Base-by-base conservation (phyloP, 2,888 invertebrate species). In the Tethea ocularis region DNA sequence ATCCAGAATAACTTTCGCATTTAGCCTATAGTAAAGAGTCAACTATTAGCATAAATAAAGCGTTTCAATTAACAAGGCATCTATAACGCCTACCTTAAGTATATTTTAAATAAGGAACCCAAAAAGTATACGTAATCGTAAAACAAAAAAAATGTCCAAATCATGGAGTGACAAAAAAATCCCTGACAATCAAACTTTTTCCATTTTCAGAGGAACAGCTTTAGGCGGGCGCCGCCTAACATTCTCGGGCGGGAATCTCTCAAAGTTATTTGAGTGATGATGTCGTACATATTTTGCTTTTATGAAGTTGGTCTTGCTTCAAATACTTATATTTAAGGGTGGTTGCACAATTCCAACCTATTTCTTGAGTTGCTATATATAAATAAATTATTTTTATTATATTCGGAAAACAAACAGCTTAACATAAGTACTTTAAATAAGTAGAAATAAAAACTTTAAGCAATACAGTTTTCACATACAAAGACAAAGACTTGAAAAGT, bases 171-270 rank as follows among this genome's bases (percentile, higher is more conserved):
- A 87, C 88, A 85, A 87, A 88, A 86, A 88, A 83, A 82, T 74
- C 68, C 73, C 73, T 72, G 76, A 85, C 88, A 89, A 86, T 89
- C 88, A 88, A 89, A 91, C 86, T 90, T 89, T 91, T 91, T 89
- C 89, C 91, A 90, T 91, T 91, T 88, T 83, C 87, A 70, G 68
- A 77, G 77, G 73, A 81, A 83, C 77, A 78, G 83, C 83, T 86
- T 82, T 74, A 73, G 84, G 84, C 84, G 74, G 56, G 56, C n/a
- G 38, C 23, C 56, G 56, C 66, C 63, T 56, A 69, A 65, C 71
- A 67, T 66, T 72, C 75, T 64, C 60, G 56, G 57, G 67, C 58
- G 64, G 69, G 74, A 75, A 78, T 78, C 71, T 68, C 63, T 75
- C 74, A 69, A 75, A 84, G 79, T 82, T 83, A 73, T 78, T 75